Base-by-base conservation (phyloP, 2,888 invertebrate species). In the Mayetiola destructor region DNA sequence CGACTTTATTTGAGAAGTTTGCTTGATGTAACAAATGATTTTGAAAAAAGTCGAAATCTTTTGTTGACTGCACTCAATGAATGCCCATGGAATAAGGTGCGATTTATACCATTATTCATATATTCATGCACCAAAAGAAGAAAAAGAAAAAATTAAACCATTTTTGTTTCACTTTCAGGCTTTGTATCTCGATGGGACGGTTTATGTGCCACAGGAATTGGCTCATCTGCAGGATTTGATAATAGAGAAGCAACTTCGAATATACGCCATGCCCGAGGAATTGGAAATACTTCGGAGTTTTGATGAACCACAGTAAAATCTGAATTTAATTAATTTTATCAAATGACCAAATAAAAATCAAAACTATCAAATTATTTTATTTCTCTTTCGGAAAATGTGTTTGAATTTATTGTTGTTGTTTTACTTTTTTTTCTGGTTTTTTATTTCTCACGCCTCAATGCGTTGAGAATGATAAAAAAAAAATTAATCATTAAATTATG, bases 221-320 rank as follows among this genome's bases (percentile, higher is more conserved):
- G 74, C 77, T 1, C 81, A 82, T 72, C 77, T 88, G 62, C 82
- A 84, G 65, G 88, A 87, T 73, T 73, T 84, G 58, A 76, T 87
- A 65, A 80, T 84, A 56, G 87, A 87, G 67, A 84, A 85, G 65
- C 80, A 81, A 66, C 72, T 88, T 59, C 76, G 88, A 56, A 75
- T 84, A 64, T 88, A 85, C 69, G 81, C 87, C 48, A 79, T 86
- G 48, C 81, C 82, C 1, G 85, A 86, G 68, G 88, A 88, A 71
- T 75, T 88, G 58, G 79, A 80, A 61, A 78, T 82, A 59, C 67
- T 84, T 37, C 73, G 82, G 62, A 74, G 68, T 65, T 60, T 62
- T n/a, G 53, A 57, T 36, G 56, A 30, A 21, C 35, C 20, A 36
- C 21, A 35, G 23, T 55, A 18, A 36, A 36, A 21, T 9, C 48